Evolutionary conservation across 2,888 invertebrate species (phyloP), one percentile per base, ranked within the genome.

Genomic region (Drosophila macrospina): DNA sequence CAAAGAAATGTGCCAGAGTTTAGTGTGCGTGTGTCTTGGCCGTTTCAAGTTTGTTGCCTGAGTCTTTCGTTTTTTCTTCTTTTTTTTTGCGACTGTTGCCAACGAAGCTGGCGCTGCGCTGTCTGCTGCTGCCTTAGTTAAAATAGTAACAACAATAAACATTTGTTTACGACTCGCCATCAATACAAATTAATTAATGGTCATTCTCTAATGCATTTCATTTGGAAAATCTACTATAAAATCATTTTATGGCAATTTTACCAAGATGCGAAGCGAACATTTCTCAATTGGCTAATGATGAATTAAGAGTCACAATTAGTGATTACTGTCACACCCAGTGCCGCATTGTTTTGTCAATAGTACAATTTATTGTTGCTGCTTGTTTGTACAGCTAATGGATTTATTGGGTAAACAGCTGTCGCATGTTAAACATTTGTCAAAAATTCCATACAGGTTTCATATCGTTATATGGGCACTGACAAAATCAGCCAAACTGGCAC

Each of bases 331-430:
- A 85, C 86, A 82, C 81, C 82, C 86, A 71, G 56, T 52, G 57
- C 37, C 61, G 65, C 79, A 70, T 81, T 85, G 76, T 71, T 84
- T 76, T 72, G 75, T 73, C 81, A 71, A 80, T 86, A 71, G 67
- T 59, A 63, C 63, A 76, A 74, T 65, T 66, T 68, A 71, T 76
- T 74, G 59, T 68, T 65, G 57, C 42, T 39, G 26, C 13, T 66
- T 82, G 68, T 84, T 84, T 84, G 77, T 63, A 73, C 78, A 85
- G 86, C 80, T 85, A 85, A 87, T 85, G 84, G 88, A 87, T 82
- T 87, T 87, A 85, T 86, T 86, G 73, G 79, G 83, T 87, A 85
- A 87, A 84, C 76, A 82, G 78, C 78, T 83, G 83, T 86, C 83
- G 81, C 78, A 84, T 84, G 76, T 85, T 83, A 69, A 72, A 65